Evolutionary conservation across 2,113 vertebrate species (phyloP).

Genomic region (Seriola dumerili): DNA sequence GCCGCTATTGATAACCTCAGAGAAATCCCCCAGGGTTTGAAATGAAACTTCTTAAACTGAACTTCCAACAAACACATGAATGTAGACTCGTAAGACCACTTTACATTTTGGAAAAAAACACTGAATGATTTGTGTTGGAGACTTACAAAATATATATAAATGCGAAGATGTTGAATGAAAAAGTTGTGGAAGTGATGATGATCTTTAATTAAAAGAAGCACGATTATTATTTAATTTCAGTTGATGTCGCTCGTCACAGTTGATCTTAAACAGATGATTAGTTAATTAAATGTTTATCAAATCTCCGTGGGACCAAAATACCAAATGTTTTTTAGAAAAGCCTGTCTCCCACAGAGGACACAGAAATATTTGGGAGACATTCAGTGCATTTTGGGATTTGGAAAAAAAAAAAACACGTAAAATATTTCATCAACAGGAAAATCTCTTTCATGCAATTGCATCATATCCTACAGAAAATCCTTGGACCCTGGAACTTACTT

Average conservation of each 20-base stretch:
- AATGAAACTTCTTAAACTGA: constrained; percentile 56
- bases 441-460: constrained; percentile 68
- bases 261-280: constrained; percentile 33
- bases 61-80: constrained; percentile 56
- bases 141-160: neutral
- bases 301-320: constrained; percentile 30
- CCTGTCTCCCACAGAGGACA: neutral
- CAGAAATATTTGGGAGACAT: neutral
- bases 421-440: constrained; percentile 51
- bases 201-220: neutral
- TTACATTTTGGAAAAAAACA: neutral
- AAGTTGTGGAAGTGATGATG: neutral
- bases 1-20: constrained; percentile 61
- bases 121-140: neutral
- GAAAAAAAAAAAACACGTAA: neutral
- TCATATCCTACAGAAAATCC: constrained; percentile 48
- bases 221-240: constrained; percentile 8
- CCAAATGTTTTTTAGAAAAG: constrained; percentile 3
- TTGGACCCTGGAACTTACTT: constrained; percentile 45
- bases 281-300: constrained; percentile 34
- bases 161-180: neutral
- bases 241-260: constrained; percentile 21
- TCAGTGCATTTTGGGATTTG: constrained; percentile 12
- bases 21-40: constrained; percentile 40
- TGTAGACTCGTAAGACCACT: neutral